Percentiles rank a stretch among this genome's conserved stretches.
These are phyloP conservation scores for Esox niger DNA, from an alignment of 2,113 vertebrate species.

Conservation along the genomic window DNA sequence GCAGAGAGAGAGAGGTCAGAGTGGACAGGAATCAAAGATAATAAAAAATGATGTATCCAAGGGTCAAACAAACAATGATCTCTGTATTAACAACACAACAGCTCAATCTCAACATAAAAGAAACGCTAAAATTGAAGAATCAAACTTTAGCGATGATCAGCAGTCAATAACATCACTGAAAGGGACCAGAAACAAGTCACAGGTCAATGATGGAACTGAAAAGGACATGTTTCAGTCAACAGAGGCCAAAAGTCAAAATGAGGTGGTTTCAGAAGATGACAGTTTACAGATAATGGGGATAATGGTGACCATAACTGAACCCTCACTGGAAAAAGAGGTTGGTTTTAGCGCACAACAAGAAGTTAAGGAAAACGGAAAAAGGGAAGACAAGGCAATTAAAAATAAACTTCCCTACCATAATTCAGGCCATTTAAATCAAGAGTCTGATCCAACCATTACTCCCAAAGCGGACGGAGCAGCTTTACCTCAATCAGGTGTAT, in stretches of 20 bases:
- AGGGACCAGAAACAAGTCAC: too few species aligned
- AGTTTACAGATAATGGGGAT: constrained; percentile 58
- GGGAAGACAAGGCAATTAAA: constrained; percentile 19
- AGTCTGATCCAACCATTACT: not conserved
- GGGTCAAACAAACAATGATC: not conserved
- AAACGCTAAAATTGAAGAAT: constrained; percentile 12
- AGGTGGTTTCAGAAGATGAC: constrained; percentile 22
- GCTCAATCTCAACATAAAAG: constrained; percentile 8
- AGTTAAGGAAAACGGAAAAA: constrained; percentile 17
- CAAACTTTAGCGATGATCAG: not conserved
- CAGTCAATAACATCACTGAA: not conserved
- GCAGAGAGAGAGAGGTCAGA: not conserved
- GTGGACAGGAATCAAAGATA: constrained; percentile 18
- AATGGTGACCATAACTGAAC: constrained; percentile 52
- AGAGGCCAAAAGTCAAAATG: constrained; percentile 19
- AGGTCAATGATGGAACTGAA: not conserved
- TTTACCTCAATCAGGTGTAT: constrained; percentile 2
- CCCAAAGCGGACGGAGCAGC: not conserved
- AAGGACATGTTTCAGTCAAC: not conserved
- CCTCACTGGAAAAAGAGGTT: constrained; percentile 12
- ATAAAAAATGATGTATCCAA: constrained; percentile 5
- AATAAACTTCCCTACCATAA: not conserved
- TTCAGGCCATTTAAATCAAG: not conserved
- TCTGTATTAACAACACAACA: constrained; percentile 7
- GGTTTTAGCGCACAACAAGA: not conserved